These are phyloP conservation scores for Brachionus sp. DNA, from an alignment of 1,140 invertebrate species.

Conservation along the genomic window DNA sequence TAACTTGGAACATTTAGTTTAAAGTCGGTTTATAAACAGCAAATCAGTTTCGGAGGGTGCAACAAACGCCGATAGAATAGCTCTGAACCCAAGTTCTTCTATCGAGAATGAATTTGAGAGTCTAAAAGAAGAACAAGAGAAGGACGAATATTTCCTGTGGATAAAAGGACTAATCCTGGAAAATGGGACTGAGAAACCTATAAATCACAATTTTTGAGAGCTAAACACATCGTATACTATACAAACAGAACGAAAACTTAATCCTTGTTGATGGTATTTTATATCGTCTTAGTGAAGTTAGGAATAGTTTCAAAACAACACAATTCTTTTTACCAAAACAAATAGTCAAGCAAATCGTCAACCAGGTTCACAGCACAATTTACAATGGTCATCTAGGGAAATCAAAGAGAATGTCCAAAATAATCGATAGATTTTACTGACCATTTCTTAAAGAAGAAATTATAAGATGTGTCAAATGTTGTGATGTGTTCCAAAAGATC, in stretches of 20 bases:
- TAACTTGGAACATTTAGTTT: background rate
- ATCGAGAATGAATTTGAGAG: background rate
- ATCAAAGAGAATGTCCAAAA: background rate
- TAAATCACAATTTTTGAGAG: too few relatives aligned
- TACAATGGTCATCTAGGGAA: background rate
- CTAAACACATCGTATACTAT: too few relatives aligned
- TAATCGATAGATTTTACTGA: background rate
- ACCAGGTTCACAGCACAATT: background rate
- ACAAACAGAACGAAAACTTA: too few relatives aligned
- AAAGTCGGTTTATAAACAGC: background rate
- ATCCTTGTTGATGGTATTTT: background rate
- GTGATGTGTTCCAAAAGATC: background rate
- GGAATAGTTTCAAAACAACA: too few relatives aligned
- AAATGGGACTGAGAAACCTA: too few relatives aligned
- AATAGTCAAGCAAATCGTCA: background rate
- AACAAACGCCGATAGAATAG: background rate
- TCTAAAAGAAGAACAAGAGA: too few relatives aligned
- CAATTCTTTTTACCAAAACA: background rate
- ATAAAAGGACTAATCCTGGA: too few relatives aligned
- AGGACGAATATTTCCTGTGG: too few relatives aligned
- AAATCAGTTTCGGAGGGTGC: background rate
- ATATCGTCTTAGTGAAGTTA: too few relatives aligned
- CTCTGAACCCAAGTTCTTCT: background rate
- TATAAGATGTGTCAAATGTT: background rate
- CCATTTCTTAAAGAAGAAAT: background rate